Conservation (phyloP, 2,113 vertebrate genomes). For the Heterotis niloticus region DNA sequence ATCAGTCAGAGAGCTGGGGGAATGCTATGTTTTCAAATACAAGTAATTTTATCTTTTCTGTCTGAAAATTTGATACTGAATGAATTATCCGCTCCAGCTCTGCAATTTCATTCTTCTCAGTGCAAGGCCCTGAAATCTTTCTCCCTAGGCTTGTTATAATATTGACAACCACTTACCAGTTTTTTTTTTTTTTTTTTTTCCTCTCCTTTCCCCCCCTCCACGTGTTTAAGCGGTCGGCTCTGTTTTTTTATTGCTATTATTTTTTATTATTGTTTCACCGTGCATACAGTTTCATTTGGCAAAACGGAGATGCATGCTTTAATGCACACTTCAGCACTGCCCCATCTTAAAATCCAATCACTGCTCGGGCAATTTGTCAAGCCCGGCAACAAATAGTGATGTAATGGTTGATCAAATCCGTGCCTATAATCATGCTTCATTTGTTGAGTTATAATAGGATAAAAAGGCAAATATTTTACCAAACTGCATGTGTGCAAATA, state of each 20-base stretch:
- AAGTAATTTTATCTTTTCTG: conserved; percentile 88
- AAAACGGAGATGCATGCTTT: conserved; percentile 13
- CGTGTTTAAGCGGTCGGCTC: conserved; percentile 73
- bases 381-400: conserved; percentile 23
- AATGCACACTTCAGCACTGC: conserved; percentile 24
- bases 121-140: conserved; percentile 83
- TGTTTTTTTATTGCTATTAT: conserved; percentile 54
- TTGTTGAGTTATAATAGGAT: conserved; percentile 22
- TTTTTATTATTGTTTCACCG: conserved; percentile 24
- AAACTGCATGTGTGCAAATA: neutral
- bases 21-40: conserved; percentile 98
- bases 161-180: conserved; percentile 81
- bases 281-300: conserved; percentile 34
- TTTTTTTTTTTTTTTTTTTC: conserved; percentile 58
- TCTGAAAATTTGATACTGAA: conserved; percentile 84
- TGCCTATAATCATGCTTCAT: conserved; percentile 18
- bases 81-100: conserved; percentile 79
- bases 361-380: conserved; percentile 24
- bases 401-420: conserved; percentile 21
- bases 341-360: conserved; percentile 24
- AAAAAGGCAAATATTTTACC: conserved; percentile 14
- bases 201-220: too few species aligned
- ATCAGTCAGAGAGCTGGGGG: conserved; percentile 97
- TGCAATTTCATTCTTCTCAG: conserved; percentile 85
- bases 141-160: conserved; percentile 86